A percentile compares a stretch with the other conserved stretches of the same genome.
Conservation (phyloP, 2,113 vertebrate genomes). For the Progne subis region DNA sequence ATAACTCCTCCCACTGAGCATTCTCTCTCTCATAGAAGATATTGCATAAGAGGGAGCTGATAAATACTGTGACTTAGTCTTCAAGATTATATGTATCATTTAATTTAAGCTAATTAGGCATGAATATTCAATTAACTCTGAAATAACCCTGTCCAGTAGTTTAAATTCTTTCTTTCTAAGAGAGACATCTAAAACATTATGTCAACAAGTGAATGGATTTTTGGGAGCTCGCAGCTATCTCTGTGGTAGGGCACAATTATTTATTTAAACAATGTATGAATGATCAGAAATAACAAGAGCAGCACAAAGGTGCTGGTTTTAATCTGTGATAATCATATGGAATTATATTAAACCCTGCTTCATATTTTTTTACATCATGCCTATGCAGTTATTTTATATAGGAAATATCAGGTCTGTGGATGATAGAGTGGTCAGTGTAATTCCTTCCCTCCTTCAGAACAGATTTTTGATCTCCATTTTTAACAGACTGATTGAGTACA, state of each 20-base stretch:
- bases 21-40: neutral
- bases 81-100: neutral
- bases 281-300: neutral
- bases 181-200: neutral
- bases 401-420: neutral
- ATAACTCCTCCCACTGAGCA: neutral
- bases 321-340: neutral
- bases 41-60: neutral
- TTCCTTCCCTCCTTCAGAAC: neutral
- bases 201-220: neutral
- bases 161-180: neutral
- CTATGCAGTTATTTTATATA: neutral
- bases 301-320: neutral
- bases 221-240: neutral
- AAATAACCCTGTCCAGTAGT: neutral
- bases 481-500: neutral
- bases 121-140: neutral
- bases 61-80: neutral
- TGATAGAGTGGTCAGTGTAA: neutral
- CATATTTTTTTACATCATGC: neutral
- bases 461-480: neutral
- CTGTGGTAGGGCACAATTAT: neutral
- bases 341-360: neutral
- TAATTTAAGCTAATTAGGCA: neutral
- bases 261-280: neutral